These are phyloP conservation scores for Trichechus manatus DNA, from an alignment of 2,113 vertebrate genomes.

Conservation along the genomic window DNA sequence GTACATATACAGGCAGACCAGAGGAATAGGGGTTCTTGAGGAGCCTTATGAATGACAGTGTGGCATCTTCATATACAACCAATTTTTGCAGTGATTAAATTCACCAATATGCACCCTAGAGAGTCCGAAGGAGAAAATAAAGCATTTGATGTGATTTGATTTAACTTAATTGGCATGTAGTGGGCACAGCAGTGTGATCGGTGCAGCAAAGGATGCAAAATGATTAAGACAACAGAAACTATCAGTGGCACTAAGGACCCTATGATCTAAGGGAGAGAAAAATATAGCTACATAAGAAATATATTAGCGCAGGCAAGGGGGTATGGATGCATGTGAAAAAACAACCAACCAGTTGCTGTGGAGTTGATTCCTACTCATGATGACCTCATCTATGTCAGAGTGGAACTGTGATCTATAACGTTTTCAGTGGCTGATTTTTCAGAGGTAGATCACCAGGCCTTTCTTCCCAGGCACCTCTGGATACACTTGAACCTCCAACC, in stretches of 20 bases:
- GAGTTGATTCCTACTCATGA: background rate
- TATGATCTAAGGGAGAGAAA: background rate
- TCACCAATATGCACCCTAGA: background rate
- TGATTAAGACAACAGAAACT: background rate
- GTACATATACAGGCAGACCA: background rate
- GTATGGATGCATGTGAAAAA: background rate
- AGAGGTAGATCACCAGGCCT: no score
- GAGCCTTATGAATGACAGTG: background rate
- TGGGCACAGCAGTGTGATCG: background rate
- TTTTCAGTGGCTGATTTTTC: no score
- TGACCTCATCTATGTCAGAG: background rate
- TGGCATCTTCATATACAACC: background rate
- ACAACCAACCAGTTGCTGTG: background rate
- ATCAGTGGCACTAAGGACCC: background rate
- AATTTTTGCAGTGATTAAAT: background rate
- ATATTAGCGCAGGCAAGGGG: background rate
- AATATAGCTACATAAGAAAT: background rate
- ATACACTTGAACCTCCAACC: no score
- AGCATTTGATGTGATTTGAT: background rate
- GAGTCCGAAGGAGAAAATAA: background rate
- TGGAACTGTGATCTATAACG: no score
- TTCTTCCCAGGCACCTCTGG: no score
- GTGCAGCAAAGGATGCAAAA: background rate
- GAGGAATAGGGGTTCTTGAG: background rate
- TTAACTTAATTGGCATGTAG: background rate